A percentile compares a stretch with the other conserved stretches of the same genome.
These are phyloP conservation scores for Tricholauxania praeusta DNA, from an alignment of 2,888 invertebrate genomes.

Conservation along the genomic window DNA sequence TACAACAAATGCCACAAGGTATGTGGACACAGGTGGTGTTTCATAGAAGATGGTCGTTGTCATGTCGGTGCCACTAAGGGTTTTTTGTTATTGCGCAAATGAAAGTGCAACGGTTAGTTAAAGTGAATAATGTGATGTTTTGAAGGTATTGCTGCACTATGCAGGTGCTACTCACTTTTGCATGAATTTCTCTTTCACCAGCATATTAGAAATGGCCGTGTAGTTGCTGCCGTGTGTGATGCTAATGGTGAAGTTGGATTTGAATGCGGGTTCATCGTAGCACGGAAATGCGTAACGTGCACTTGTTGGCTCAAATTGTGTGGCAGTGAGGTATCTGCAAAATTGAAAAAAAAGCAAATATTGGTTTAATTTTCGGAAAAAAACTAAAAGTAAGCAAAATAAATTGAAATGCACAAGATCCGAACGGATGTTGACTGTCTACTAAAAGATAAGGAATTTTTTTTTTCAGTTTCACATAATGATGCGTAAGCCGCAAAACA, in stretches of 20 bases:
- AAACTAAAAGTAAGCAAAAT: too few relatives aligned
- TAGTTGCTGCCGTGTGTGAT: slow-evolving; percentile 71
- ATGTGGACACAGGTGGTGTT: slow-evolving; percentile 79
- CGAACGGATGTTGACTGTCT: too few relatives aligned
- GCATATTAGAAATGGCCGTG: slow-evolving; percentile 66
- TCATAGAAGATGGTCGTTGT: slow-evolving; percentile 69
- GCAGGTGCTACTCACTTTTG: slow-evolving; percentile 26
- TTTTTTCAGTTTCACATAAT: too few relatives aligned
- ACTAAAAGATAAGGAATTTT: too few relatives aligned
- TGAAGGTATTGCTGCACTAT: not conserved
- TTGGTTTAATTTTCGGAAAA: not conserved
- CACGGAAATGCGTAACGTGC: slow-evolving; percentile 81
- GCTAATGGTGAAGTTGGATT: slow-evolving; percentile 76
- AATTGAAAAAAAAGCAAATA: not conserved
- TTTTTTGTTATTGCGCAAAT: too few relatives aligned
- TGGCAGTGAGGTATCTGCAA: slow-evolving; percentile 70
- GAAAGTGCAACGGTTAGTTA: not conserved
- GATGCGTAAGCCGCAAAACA: too few relatives aligned
- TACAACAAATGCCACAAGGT: slow-evolving; percentile 85
- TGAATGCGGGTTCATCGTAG: slow-evolving; percentile 80
- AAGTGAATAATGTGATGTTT: not conserved
- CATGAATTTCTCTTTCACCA: slow-evolving; percentile 42
- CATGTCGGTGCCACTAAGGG: slow-evolving; percentile 43
- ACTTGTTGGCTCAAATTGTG: slow-evolving; percentile 77
- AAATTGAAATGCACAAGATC: too few relatives aligned